phyloP scores from a whole-genome alignment of 2,113 vertebrate genomes.

The Dipodomys spectabilis region DNA sequence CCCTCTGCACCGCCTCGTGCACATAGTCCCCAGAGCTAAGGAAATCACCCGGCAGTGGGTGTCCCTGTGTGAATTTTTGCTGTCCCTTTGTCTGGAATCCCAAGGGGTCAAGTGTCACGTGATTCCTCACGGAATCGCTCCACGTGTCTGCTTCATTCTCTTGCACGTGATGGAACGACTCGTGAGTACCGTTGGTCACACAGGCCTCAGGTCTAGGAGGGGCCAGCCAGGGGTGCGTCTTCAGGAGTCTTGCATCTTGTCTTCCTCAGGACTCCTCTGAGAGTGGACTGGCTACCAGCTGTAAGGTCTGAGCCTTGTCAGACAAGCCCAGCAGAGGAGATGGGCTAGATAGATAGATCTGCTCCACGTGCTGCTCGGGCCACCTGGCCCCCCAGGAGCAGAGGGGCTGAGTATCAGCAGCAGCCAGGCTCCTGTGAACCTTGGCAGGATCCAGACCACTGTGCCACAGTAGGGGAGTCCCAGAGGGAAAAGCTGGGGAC shows the following conservation, averaged over 20 bases:
- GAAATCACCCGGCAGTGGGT: neutral
- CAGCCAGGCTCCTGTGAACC: neutral
- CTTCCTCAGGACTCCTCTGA: neutral
- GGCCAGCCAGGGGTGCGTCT: neutral
- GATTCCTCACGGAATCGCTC: neutral
- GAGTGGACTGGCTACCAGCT: neutral
- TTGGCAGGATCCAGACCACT: rapidly evolving
- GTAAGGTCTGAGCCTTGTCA: rapidly evolving
- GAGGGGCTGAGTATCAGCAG: neutral
- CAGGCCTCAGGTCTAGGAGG: neutral
- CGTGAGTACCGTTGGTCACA: too few species aligned
- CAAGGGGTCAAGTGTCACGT: neutral
- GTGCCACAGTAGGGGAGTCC: neutral
- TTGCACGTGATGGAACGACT: neutral
- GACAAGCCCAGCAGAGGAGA: neutral
- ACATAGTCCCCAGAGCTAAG: neutral
- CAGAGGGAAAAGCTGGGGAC: neutral
- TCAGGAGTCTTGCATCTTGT: neutral
- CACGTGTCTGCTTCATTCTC: neutral
- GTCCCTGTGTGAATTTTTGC: neutral
- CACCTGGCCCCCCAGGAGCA: neutral
- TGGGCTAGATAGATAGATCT: neutral
- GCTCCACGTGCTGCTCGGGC: neutral
- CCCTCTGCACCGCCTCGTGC: neutral
- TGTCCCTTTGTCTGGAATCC: neutral